These are phyloP conservation scores for Phocoena phocoena DNA, from an alignment of 2,113 vertebrate species.

Conservation along the genomic window DNA sequence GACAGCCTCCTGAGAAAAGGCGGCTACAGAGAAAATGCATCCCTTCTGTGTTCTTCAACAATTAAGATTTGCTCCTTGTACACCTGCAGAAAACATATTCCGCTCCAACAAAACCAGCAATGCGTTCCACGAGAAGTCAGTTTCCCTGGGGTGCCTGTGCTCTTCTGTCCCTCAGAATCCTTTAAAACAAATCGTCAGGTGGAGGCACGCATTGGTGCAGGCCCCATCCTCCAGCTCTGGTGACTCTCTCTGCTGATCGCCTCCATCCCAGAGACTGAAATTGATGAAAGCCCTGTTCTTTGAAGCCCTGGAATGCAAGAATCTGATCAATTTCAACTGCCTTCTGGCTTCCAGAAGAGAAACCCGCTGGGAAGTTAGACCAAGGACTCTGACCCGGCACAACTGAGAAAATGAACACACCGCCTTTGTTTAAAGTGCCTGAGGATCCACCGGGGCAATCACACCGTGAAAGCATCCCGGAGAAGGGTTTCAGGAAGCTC, in stretches of 20 bases:
- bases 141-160: not conserved
- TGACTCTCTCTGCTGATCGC: too few species aligned
- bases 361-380: not conserved
- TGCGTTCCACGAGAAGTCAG: accelerated
- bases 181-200: not conserved
- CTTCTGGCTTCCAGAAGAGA: not conserved
- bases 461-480: accelerated
- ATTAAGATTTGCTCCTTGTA: not conserved
- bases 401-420: not conserved
- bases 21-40: not conserved
- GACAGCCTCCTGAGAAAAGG: not conserved
- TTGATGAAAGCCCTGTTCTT: not conserved
- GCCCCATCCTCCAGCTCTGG: not conserved
- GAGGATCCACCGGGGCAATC: accelerated
- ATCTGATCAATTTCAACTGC: not conserved
- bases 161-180: not conserved
- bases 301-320: not conserved
- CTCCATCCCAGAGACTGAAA: not conserved
- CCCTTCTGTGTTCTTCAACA: not conserved
- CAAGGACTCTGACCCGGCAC: not conserved
- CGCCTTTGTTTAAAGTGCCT: not conserved
- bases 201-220: accelerated
- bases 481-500: not conserved
- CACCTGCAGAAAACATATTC: not conserved
- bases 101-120: not conserved